Evolutionary conservation across 1,140 invertebrate genomes (phyloP), one percentile per base, ranked within the genome.

Genomic region (Sweltsa coloradensis): DNA sequence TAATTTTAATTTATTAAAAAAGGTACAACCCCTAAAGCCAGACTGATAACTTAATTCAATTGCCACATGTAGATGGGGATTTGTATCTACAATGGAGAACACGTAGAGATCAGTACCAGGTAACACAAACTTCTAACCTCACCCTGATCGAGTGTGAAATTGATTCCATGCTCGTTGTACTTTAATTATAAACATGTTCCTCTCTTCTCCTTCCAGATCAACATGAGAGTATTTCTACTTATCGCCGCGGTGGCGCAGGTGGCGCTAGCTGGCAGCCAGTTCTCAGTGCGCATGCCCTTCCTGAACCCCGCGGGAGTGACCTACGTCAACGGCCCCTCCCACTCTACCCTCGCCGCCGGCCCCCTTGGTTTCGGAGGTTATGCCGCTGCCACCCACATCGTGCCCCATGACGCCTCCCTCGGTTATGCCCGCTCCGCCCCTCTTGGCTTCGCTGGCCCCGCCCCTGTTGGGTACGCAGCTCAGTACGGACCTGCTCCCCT

Each of bases 271-370:
- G 49, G 56, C 31, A 57, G 64, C 24, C 57, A 61, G 40, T 62
- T 67, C 9, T 51, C 62, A 1, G 60, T 70, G 6, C 56, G 57
- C 29, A 61, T 71, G 60, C 69, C 69, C 2, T 70, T 64, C 49
- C 50, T 62, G 14, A 69, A 67, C 57, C 68, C 69, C 4, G 69
- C 69, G 3, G 67, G 67, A 26, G 67, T 70, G 16, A 68, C 66
- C 16, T 71, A 71, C 45, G 48, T 66, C 7, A 55, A 60, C 45
- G 57, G 57, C 34, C 57, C 57, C 6, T 57, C 50, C 11, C 59
- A 56, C 16, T 52, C 59, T 1, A 41, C 51, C 22, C 60, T 62
- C 27, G 48, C 55, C 22, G 47, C 54, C 14, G 47, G 48, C 18
- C 44, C 53, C 1, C 43, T 36, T n/a, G 41, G 22, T 11, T 23